Percentiles rank a stretch among this genome's conserved stretches.
phyloP scores from a whole-genome alignment of 2,888 invertebrate species.

The Pristionchus fissidentatus region DNA sequence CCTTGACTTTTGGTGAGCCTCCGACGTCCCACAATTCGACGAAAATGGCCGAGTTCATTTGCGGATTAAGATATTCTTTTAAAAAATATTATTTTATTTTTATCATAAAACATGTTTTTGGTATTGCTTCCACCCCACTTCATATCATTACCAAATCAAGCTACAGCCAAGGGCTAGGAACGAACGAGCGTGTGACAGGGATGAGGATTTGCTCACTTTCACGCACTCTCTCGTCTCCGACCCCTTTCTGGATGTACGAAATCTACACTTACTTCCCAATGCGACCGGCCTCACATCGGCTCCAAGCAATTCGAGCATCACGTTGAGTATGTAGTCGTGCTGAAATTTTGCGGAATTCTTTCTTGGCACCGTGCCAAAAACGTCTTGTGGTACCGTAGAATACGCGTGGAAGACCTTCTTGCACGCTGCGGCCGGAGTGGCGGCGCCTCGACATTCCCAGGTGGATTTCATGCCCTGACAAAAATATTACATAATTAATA shows the following conservation, averaged over 20 bases:
- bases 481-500: neutral
- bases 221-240: neutral
- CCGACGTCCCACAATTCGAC: conserved; percentile 21
- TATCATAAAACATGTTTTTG: too few relatives aligned
- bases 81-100: neutral
- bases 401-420: neutral
- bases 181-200: too few relatives aligned
- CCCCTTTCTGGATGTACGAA: neutral
- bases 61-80: neutral
- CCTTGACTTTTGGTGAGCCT: neutral
- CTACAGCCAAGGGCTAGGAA: too few relatives aligned
- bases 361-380: neutral
- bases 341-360: neutral
- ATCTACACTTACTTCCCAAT: neutral
- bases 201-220: neutral
- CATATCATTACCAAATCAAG: too few relatives aligned
- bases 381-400: neutral
- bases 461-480: neutral
- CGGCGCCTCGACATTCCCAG: neutral
- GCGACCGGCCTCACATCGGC: neutral
- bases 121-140: too few relatives aligned
- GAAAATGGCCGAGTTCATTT: neutral
- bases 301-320: neutral
- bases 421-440: neutral
- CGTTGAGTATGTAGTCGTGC: conserved; percentile 9